These are phyloP conservation scores for Lanistes nyassanus DNA, from an alignment of 1,140 invertebrate genomes.

Conservation along the genomic window DNA sequence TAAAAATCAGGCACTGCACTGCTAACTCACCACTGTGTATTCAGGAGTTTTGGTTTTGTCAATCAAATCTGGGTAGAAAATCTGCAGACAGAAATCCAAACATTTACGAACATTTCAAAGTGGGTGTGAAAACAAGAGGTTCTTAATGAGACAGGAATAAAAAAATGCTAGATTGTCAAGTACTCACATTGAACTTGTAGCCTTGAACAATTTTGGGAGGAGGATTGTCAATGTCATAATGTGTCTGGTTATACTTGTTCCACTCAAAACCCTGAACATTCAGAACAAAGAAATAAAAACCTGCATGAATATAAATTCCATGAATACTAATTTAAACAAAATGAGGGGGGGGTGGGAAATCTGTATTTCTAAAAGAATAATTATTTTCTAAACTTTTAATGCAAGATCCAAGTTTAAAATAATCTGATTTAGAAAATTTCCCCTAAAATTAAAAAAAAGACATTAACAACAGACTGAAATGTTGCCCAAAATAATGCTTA, in stretches of 20 bases:
- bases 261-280: constrained; percentile 90
- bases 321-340: too few species aligned
- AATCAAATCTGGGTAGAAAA: constrained; percentile 99
- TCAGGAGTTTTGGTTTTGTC: constrained; percentile 94
- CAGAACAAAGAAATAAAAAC: constrained; percentile 6
- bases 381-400: too few species aligned
- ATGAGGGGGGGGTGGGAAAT: too few species aligned
- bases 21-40: constrained; percentile 79
- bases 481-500: constrained; percentile 35
- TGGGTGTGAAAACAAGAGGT: too few species aligned
- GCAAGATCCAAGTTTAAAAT: background rate
- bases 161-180: background rate
- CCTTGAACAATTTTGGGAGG: constrained; percentile 99
- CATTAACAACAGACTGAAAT: background rate
- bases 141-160: background rate
- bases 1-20: background rate
- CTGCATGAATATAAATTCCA: background rate
- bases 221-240: constrained; percentile 99
- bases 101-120: background rate
- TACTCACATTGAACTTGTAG: constrained; percentile 94
- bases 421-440: too few species aligned
- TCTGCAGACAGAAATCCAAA: constrained; percentile 68
- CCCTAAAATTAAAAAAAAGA: background rate
- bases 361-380: too few species aligned
- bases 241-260: constrained; percentile 99